Evolutionary conservation across 2,888 invertebrate genomes (phyloP), one percentile per base, ranked within the genome.

Genomic region (Calephelis perditalis): DNA sequence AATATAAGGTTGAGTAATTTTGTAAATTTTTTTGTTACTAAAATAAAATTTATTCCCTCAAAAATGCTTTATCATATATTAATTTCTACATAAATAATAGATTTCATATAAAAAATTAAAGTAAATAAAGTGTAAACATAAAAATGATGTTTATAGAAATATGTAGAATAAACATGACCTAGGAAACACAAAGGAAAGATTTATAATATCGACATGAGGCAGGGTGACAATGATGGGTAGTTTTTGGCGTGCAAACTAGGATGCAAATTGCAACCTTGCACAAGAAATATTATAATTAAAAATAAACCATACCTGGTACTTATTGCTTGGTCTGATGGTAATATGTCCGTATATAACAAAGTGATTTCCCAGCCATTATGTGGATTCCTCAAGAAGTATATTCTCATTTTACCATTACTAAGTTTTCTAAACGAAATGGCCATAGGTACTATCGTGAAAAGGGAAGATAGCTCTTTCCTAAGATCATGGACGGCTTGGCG

Each of bases 331-430:
- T 87, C 84, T n/a, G 91, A 91, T 62, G 91, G 91, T 56, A 93
- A 92, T n/a, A 98, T 93, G 79, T 98, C 98, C 0, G 95, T 94
- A 75, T 95, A 98, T 0, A 98, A 86, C 10, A 98, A 84, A 0
- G 97, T 98, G 3, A 96, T 96, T 81, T 98, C 98, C 94, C 97
- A 96, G 12, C 96, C 96, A 73, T 96, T 96, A 58, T 95, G 95
- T 0, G 96, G 96, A 35, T 96, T 96, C 70, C 97, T 95, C 65
- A 98, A 91, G 80, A 98, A 98, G 82, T 98, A 98, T 73, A 98
- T 94, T 73, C 97, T 92, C 10, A 94, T 96, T 70, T 95, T 93
- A 45, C 96, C 96, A 83, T 96, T 96, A 59, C 93, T 92, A 46
- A 97, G 89, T 72, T 93, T 93, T 62, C 96, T 92, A 83, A 97